Percentiles rank a stretch among this genome's conserved stretches.
phyloP scores from a whole-genome alignment of 2,797 vertebrate species.

The Falco cherrug region DNA sequence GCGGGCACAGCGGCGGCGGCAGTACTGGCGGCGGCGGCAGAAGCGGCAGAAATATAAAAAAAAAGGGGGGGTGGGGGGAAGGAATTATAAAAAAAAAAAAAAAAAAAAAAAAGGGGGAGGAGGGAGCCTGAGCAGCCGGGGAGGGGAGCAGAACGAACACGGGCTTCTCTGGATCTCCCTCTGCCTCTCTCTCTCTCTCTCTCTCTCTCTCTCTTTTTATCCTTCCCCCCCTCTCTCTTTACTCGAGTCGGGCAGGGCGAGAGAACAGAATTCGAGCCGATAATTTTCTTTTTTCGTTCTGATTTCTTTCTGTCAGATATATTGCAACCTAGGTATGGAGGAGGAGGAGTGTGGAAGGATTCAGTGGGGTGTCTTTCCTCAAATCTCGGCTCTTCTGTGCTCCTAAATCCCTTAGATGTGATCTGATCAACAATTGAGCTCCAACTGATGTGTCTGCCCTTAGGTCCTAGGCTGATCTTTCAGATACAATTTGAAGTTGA shows the following conservation, averaged over 20 bases:
- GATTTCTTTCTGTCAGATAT: conserved; percentile 51
- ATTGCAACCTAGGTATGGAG: conserved; percentile 41
- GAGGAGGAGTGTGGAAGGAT: conserved; percentile 48
- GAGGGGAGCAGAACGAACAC: not conserved
- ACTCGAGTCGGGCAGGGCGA: conserved; percentile 64
- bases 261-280: conserved; percentile 66
- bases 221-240: not conserved
- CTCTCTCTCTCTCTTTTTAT: not conserved
- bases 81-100: not conserved
- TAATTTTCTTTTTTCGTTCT: conserved; percentile 45
- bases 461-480: conserved; percentile 96
- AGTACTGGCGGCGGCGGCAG: not conserved
- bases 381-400: conserved; percentile 83
- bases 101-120: too few relatives aligned
- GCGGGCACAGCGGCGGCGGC: conserved; percentile 5
- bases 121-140: not conserved
- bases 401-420: conserved; percentile 97
- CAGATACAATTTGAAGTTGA: conserved; percentile 99
- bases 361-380: conserved; percentile 66
- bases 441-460: conserved; percentile 97
- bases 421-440: conserved; percentile 97
- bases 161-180: not conserved
- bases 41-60: not conserved
- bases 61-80: not conserved
- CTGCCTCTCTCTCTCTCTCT: not conserved